Conservation (phyloP, 2,888 invertebrate species). For the Baronia brevicornis region DNA sequence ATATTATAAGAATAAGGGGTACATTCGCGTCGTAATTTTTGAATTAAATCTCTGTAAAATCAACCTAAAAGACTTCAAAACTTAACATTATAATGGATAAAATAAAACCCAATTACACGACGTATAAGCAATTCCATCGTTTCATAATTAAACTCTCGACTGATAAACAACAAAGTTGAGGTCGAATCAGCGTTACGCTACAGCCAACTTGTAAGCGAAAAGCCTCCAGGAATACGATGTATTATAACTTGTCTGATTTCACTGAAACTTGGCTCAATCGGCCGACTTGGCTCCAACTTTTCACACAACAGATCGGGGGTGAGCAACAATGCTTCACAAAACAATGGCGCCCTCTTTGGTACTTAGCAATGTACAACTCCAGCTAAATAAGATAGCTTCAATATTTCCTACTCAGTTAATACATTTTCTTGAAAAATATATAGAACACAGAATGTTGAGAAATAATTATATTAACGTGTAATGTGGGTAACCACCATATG, state of each 20-base stretch:
- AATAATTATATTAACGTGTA: no score
- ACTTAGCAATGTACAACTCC: constrained; percentile 37
- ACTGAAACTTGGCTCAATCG: constrained; percentile 54
- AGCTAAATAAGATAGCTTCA: constrained; percentile 36
- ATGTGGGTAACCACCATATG: no score
- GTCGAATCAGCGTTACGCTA: constrained; percentile 59
- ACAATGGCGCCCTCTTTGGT: constrained; percentile 56
- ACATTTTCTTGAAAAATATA: constrained; percentile 31
- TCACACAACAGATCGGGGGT: constrained; percentile 45
- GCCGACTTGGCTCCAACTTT: constrained; percentile 49
- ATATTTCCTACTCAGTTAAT: constrained; percentile 12
- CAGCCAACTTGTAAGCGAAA: constrained; percentile 52
- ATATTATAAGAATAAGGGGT: no score
- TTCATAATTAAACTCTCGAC: constrained; percentile 45
- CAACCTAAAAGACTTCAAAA: no score
- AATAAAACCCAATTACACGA: constrained; percentile 4
- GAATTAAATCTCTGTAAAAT: no score
- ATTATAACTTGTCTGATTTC: constrained; percentile 62
- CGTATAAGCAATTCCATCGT: constrained; percentile 15
- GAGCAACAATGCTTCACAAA: constrained; percentile 55
- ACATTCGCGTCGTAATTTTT: no score
- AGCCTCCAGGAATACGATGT: constrained; percentile 57
- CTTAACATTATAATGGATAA: neutral
- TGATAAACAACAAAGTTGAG: constrained; percentile 56
- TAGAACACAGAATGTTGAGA: no score